Conservation (phyloP, 2,888 invertebrate species). For the Cataglyphis rosenhaueri region DNA sequence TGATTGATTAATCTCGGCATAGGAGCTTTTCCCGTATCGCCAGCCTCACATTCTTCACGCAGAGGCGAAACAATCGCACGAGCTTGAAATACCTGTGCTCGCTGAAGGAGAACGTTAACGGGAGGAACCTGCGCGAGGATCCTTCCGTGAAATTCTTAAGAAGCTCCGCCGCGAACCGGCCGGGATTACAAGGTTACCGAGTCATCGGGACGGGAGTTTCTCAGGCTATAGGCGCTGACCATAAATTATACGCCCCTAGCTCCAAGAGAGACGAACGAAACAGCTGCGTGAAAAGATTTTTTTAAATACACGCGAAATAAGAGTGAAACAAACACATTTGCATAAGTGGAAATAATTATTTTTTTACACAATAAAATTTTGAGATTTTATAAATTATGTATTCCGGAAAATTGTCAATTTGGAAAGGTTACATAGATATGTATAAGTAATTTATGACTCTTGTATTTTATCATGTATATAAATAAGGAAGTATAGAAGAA, state of each 20-base stretch:
- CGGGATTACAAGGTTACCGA: slow-evolving; percentile 56
- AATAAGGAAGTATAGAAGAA: not conserved
- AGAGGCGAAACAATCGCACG: slow-evolving; percentile 30
- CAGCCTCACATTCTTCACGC: not conserved
- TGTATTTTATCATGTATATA: too few species aligned
- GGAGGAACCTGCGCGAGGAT: slow-evolving; percentile 28
- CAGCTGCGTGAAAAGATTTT: not conserved
- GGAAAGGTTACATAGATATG: not conserved
- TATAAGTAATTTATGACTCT: not conserved
- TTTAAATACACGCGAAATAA: not conserved
- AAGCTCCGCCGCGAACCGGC: slow-evolving; percentile 4
- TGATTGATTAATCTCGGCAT: not conserved
- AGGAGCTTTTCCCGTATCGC: not conserved
- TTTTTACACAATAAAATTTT: not conserved
- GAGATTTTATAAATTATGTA: not conserved
- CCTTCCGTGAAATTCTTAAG: slow-evolving; percentile 38
- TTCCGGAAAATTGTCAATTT: not conserved
- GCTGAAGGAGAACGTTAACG: slow-evolving; percentile 45
- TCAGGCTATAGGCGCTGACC: slow-evolving; percentile 30
- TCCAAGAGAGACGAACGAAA: slow-evolving; percentile 4
- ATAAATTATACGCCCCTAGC: slow-evolving; percentile 42
- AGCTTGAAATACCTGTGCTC: slow-evolving; percentile 46
- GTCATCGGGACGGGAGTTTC: slow-evolving; percentile 57
- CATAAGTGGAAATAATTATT: not conserved
- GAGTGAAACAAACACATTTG: not conserved